Evolutionary conservation across 2,113 vertebrate species (phyloP).

Genomic region (Pholis gunnellus): DNA sequence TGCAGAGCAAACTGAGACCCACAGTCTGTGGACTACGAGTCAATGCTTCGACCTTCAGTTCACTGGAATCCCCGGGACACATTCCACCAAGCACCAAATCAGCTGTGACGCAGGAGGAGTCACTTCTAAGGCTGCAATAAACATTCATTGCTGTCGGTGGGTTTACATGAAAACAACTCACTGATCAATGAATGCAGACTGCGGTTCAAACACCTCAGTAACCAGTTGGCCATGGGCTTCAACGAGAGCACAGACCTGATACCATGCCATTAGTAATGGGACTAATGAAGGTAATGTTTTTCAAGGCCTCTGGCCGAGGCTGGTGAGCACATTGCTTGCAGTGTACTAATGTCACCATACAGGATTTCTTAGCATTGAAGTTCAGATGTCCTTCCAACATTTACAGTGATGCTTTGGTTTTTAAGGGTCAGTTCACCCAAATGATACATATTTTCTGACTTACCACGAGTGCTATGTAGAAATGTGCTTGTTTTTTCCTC

Average conservation of each 20-base stretch:
- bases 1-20: neutral
- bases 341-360: neutral
- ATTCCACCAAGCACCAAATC: neutral
- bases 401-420: neutral
- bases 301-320: neutral
- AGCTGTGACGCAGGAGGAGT: neutral
- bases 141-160: slow-evolving; percentile 99
- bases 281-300: neutral
- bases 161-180: slow-evolving; percentile 93
- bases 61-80: neutral
- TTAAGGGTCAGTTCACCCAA: neutral
- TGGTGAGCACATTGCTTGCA: too few species aligned
- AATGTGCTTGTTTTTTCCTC: neutral
- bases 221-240: neutral
- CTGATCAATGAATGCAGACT: slow-evolving; percentile 99
- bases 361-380: neutral
- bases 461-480: neutral
- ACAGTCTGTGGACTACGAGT: neutral
- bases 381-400: neutral
- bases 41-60: neutral
- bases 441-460: neutral
- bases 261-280: neutral
- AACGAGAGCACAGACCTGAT: neutral
- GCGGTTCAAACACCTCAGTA: slow-evolving; percentile 87
- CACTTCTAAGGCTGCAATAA: slow-evolving; percentile 94